These are phyloP conservation scores for Oryctolagus cuniculus DNA, from an alignment of 2,113 vertebrate species.

Conservation along the genomic window DNA sequence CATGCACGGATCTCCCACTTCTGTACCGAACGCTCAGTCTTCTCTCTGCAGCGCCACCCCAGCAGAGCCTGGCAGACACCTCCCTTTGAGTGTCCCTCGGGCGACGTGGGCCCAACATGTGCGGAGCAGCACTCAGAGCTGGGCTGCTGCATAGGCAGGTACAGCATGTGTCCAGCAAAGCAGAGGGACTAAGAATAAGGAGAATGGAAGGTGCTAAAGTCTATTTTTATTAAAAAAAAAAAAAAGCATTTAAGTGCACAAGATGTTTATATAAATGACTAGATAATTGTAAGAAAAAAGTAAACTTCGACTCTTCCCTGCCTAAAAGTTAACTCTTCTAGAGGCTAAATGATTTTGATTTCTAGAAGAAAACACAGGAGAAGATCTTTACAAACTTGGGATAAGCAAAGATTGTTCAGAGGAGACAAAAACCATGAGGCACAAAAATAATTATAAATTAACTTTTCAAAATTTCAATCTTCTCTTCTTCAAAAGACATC, in stretches of 20 bases:
- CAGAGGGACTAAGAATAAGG: background rate
- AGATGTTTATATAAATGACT: background rate
- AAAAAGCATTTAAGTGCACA: background rate
- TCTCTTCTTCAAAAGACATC: conserved; percentile 11
- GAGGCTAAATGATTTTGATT: background rate
- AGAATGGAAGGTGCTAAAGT: background rate
- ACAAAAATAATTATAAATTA: background rate
- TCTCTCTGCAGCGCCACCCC: background rate
- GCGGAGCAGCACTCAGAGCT: background rate
- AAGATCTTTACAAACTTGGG: background rate
- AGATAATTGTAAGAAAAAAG: background rate
- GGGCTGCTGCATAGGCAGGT: no score
- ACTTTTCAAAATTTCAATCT: background rate
- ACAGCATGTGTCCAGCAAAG: background rate
- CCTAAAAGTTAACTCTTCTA: background rate
- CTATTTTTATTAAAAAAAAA: background rate
- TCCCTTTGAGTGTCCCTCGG: no score
- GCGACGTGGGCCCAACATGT: background rate
- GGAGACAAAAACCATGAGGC: background rate
- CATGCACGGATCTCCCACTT: background rate
- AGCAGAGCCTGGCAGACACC: background rate
- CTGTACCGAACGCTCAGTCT: background rate
- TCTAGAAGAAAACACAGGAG: background rate
- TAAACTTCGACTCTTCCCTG: background rate
- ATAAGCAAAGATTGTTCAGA: background rate